phyloP scores from a whole-genome alignment of 1,140 invertebrate species.

The Penaeus vannamei region DNA sequence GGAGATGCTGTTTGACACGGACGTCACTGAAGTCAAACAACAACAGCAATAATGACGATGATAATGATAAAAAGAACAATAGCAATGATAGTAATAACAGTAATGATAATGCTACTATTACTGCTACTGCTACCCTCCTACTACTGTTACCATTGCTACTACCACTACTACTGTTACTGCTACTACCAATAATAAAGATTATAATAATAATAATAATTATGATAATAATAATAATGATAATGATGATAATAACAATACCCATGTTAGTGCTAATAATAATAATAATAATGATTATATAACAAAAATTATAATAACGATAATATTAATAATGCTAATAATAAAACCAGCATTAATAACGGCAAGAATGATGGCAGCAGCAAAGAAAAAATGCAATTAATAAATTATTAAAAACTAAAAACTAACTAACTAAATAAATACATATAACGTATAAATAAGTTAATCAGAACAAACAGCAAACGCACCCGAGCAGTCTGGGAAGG shows the following conservation, averaged over 20 bases:
- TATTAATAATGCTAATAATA: no score
- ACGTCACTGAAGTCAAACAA: conserved; percentile 69
- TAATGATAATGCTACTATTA: not conserved
- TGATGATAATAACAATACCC: no score
- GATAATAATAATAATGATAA: no score
- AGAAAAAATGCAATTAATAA: no score
- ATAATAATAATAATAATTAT: no score
- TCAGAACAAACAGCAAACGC: conserved; percentile 35
- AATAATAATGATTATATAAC: no score
- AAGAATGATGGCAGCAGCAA: no score
- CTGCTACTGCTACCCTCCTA: not conserved
- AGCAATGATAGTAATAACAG: not conserved
- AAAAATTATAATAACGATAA: no score
- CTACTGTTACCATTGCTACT: not conserved
- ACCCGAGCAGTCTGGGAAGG: conserved; percentile 78
- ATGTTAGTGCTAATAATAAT: no score
- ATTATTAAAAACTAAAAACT: not conserved
- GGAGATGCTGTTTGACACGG: conserved; percentile 71
- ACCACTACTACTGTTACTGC: not conserved
- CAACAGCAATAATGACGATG: not conserved
- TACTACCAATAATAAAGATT: no score
- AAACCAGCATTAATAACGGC: no score
- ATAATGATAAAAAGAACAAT: not conserved
- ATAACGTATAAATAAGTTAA: not conserved
- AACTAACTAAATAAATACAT: not conserved